These are phyloP conservation scores for Camponotus pennsylvanicus DNA, from an alignment of 1,140 invertebrate genomes.

Conservation along the genomic window DNA sequence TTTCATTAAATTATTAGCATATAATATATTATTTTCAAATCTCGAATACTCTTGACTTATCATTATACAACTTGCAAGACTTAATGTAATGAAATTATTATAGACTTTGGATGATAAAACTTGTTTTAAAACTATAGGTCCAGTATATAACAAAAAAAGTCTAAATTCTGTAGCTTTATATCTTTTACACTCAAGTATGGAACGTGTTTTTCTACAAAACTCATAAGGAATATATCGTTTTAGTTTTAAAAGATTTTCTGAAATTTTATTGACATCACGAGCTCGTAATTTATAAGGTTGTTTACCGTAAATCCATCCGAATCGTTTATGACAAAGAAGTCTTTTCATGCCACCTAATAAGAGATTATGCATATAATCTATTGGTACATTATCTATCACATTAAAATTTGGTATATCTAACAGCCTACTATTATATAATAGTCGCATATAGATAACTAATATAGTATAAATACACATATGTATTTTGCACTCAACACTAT, in stretches of 20 bases:
- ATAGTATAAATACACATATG: too few species aligned
- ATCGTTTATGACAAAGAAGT: background rate
- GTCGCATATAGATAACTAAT: too few species aligned
- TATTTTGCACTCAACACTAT: too few species aligned
- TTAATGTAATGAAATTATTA: constrained; percentile 4
- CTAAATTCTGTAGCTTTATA: constrained; percentile 9
- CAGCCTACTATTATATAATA: background rate
- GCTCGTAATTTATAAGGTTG: background rate
- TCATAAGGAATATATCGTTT: background rate
- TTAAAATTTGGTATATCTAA: constrained; percentile 24
- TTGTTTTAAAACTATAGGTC: background rate
- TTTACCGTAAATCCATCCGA: constrained; percentile 1
- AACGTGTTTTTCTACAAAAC: background rate
- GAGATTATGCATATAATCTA: constrained; percentile 20
- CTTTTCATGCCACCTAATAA: too few species aligned
- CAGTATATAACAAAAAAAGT: background rate
- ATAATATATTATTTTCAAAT: background rate
- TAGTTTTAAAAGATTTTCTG: background rate
- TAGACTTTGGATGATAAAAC: background rate
- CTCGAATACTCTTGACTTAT: background rate
- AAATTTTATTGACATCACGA: background rate
- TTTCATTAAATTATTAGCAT: constrained; percentile 4
- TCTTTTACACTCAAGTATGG: constrained; percentile 13
- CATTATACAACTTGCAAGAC: constrained; percentile 1
- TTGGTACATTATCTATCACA: background rate